Evolutionary conservation across 2,888 invertebrate species (phyloP), one percentile per base, ranked within the genome.

Genomic region (Drosophila lacicola): DNA sequence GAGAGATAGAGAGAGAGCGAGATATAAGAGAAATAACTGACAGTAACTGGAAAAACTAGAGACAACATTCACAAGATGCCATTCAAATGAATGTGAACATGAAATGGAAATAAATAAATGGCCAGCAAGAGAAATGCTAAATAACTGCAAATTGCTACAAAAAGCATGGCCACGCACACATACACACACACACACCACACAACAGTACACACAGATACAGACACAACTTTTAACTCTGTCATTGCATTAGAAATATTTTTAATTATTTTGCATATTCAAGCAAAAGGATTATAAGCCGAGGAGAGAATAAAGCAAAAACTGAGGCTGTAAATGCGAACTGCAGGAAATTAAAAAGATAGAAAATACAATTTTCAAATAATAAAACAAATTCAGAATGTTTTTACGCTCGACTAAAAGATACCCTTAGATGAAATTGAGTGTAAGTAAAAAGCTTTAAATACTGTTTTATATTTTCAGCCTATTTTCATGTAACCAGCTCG

Each of bases 261-360:
- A 69, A 69, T 29, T 47, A 42, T 56, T 49, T 66, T 71, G 55
- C 44, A 53, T 47, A 17, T 39, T 34, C 10, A 37, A 45, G 39
- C 49, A 44, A 51, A 63, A 41, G 49, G 46, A 41, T 19, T 39
- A 39, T 33, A 8, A n/a, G 4, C 19, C 34, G 37, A 39, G 10
- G 11, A 49, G 13, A 47, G 47, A 46, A 17, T 33, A 5, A 9
- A 4, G 9, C 1, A 17, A 11, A 4, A 33, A 14, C 2, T 4
- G 6, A 54, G 14, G 4, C 11, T n/a, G 19, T n/a, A 42, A 57
- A 67, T 67, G 58, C 41, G n/a, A 57, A 25, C 36, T 19, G 34
- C 58, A 71, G 71, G 73, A 71, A 71, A 71, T 72, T 71, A 65
- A 65, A 71, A 65, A 46, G 39, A 55, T 50, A 45, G 17, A 47